A percentile compares a stretch with the other conserved stretches of the same genome.
Evolutionary conservation across 2,113 vertebrate genomes (phyloP).

Genomic region (Arvicanthis niloticus): DNA sequence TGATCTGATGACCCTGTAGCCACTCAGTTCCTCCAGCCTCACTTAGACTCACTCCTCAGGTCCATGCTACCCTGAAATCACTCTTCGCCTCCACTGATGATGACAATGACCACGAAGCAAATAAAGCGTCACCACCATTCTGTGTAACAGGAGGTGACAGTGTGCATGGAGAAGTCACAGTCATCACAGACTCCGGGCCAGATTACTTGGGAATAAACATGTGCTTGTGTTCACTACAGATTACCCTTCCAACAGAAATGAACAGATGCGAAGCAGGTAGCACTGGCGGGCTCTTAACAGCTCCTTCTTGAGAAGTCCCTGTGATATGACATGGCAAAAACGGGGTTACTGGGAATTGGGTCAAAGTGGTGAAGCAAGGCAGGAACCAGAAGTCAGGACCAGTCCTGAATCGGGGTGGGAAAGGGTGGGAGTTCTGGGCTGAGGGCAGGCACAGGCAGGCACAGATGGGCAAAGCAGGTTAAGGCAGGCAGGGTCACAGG

Average conservation of each 20-base stretch:
- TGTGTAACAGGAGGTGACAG: not conserved
- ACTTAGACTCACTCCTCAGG: not conserved
- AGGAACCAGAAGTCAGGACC: constrained; percentile 62
- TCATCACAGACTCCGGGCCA: not conserved
- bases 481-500: constrained; percentile 65
- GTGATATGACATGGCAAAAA: not conserved
- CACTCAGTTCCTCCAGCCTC: not conserved
- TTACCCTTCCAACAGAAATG: not conserved
- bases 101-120: not conserved
- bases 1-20: not conserved
- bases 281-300: not conserved
- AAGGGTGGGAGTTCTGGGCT: constrained; percentile 47
- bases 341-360: not conserved
- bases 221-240: constrained; percentile 24
- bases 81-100: not conserved
- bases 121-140: not conserved
- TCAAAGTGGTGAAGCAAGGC: constrained; percentile 49
- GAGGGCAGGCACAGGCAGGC: constrained; percentile 65
- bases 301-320: not conserved
- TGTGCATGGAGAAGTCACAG: not conserved
- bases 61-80: not conserved
- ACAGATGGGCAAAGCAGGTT: constrained; percentile 67
- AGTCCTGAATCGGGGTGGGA: not conserved
- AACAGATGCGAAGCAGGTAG: constrained; percentile 24
- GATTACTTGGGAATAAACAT: not conserved